phyloP scores from a whole-genome alignment of 92 coral and sea anemone genomes.

The Zoanthus solanderi region DNA sequence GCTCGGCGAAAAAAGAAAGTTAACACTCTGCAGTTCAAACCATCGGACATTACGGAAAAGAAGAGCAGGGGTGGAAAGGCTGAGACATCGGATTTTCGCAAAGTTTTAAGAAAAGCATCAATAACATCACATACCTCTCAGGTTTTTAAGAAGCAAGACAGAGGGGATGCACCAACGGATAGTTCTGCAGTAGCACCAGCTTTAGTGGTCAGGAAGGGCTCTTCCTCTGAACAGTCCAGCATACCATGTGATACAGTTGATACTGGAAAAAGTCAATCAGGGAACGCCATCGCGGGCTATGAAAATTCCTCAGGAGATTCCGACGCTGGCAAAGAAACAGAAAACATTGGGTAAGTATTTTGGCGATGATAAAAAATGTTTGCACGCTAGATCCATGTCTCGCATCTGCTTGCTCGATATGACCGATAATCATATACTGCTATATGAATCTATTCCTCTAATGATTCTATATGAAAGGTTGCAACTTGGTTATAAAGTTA shows the following conservation, averaged over 20 bases:
- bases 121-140: slow-evolving; percentile 13
- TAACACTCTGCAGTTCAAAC: slow-evolving; percentile 37
- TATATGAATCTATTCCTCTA: no score
- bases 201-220: slow-evolving; percentile 16
- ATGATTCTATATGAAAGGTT: no score
- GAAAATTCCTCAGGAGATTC: slow-evolving; percentile 15
- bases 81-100: slow-evolving; percentile 32
- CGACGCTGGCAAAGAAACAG: slow-evolving; percentile 19
- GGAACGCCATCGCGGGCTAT: neutral
- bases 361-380: neutral
- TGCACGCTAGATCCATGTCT: neutral
- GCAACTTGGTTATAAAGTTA: no score
- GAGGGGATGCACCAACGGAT: neutral
- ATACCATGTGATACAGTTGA: slow-evolving; percentile 16
- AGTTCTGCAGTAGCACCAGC: slow-evolving; percentile 4
- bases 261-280: neutral
- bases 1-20: slow-evolving; percentile 75
- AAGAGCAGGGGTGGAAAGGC: slow-evolving; percentile 44
- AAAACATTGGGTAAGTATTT: slow-evolving; percentile 6
- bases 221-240: slow-evolving; percentile 7
- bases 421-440: neutral
- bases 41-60: slow-evolving; percentile 32
- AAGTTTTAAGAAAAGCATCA: slow-evolving; percentile 42
- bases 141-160: slow-evolving; percentile 34
- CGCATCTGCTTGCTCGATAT: neutral